Conservation (phyloP, 2,113 vertebrate genomes). For the Tachuris rubrigastra region DNA sequence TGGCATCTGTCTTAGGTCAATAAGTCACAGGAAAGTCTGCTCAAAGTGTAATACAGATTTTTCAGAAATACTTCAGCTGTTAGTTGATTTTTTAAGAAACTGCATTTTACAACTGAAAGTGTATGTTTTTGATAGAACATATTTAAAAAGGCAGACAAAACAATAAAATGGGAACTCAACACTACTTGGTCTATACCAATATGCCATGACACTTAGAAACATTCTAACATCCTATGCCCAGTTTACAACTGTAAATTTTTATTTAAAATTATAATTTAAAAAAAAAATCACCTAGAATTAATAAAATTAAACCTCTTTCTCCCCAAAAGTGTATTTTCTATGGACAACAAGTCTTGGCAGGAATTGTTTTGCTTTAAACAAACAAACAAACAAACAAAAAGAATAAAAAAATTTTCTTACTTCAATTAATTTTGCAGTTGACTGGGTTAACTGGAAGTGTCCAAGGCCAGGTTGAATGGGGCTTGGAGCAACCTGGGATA, state of each 20-base stretch:
- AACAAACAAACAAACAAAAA: not conserved
- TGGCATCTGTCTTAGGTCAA: not conserved
- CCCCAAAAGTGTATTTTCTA: not conserved
- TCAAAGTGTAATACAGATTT: not conserved
- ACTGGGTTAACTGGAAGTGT: not conserved
- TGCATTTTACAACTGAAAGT: not conserved
- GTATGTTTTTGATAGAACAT: not conserved
- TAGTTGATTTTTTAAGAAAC: not conserved
- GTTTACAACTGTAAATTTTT: not conserved
- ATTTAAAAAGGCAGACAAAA: not conserved
- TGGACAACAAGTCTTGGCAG: not conserved
- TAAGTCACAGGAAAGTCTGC: not conserved
- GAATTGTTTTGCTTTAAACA: not conserved
- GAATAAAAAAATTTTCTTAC: not conserved
- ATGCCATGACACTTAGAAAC: not conserved
- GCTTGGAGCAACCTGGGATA: not conserved
- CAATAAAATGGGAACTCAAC: not conserved
- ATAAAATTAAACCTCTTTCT: not conserved
- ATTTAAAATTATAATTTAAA: not conserved
- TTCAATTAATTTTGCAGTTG: not conserved
- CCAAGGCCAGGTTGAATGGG: not conserved
- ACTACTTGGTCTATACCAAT: not conserved
- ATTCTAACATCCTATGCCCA: not conserved
- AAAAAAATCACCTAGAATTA: not conserved
- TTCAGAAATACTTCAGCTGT: not conserved